Conservation (phyloP, 92 coral and sea anemone species). For the Actinostola sp. region DNA sequence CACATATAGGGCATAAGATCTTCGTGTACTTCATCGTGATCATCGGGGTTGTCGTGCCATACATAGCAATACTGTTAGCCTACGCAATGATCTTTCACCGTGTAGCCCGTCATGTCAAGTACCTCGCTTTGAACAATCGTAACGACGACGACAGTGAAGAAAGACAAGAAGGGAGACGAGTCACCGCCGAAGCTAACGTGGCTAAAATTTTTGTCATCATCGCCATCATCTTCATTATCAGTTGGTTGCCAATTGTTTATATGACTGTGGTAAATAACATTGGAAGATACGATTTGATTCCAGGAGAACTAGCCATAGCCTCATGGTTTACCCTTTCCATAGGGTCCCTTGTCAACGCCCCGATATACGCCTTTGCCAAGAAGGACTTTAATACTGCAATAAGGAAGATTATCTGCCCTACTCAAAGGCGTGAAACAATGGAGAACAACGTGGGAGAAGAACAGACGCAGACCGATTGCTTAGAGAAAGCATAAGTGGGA, state of each 20-base stretch:
- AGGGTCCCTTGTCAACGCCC: conserved; percentile 56
- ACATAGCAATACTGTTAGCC: conserved; percentile 39
- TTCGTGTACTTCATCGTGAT: conserved; percentile 43
- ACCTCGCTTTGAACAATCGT: conserved; percentile 14
- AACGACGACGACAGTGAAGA: conserved; percentile 22
- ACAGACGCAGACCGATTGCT: too few species aligned
- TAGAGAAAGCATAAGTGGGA: too few species aligned
- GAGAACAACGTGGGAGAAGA: conserved; percentile 2
- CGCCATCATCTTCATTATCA: conserved; percentile 45
- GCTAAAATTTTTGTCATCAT: conserved; percentile 59
- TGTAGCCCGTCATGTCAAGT: conserved; percentile 37
- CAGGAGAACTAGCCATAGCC: conserved; percentile 20
- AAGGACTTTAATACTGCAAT: conserved; percentile 46
- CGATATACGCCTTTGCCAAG: conserved; percentile 56
- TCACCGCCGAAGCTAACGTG: conserved; percentile 53
- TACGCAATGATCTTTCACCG: conserved; percentile 47
- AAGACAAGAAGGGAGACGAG: conserved; percentile 40
- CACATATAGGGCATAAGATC: conserved; percentile 24
- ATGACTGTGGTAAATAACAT: conserved; percentile 53
- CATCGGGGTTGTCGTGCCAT: conserved; percentile 52
- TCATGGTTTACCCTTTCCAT: conserved; percentile 66
- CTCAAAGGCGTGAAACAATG: background rate
- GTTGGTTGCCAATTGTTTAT: conserved; percentile 62
- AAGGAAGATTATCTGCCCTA: conserved; percentile 11
- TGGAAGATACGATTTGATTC: conserved; percentile 40